phyloP scores from a whole-genome alignment of 1,140 invertebrate species.

The Papilio glaucus region DNA sequence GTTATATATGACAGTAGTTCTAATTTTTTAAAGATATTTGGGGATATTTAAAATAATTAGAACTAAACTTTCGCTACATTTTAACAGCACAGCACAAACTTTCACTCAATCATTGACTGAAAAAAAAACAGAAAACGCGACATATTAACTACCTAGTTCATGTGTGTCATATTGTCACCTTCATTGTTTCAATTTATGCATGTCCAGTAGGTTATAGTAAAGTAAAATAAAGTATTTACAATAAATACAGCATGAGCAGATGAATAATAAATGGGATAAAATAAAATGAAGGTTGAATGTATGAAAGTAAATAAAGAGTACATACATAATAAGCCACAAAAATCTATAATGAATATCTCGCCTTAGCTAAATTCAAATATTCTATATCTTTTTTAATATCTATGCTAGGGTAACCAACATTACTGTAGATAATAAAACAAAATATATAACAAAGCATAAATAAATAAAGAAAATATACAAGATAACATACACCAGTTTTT shows the following conservation, averaged over 20 bases:
- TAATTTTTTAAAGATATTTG: too few relatives aligned
- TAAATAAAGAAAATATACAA: too few relatives aligned
- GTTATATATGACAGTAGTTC: too few relatives aligned
- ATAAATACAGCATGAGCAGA: background rate
- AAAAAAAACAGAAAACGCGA: too few relatives aligned
- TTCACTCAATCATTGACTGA: too few relatives aligned
- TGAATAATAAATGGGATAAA: background rate
- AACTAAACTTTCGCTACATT: background rate
- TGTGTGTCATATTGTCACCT: too few relatives aligned
- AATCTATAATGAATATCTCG: background rate
- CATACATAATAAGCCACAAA: too few relatives aligned
- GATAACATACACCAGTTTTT: too few relatives aligned
- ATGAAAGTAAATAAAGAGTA: too few relatives aligned
- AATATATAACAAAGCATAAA: too few relatives aligned
- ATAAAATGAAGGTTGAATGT: background rate
- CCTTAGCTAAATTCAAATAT: background rate
- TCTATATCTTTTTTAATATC: background rate
- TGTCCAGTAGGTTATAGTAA: background rate
- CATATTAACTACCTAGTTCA: too few relatives aligned
- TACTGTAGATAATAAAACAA: background rate
- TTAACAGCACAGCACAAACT: background rate
- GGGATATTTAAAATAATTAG: background rate
- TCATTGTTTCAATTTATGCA: background rate
- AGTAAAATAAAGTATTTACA: background rate
- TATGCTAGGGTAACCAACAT: background rate